Evolutionary conservation across 2,888 invertebrate genomes (phyloP).

Genomic region (Sicus ferrugineus): DNA sequence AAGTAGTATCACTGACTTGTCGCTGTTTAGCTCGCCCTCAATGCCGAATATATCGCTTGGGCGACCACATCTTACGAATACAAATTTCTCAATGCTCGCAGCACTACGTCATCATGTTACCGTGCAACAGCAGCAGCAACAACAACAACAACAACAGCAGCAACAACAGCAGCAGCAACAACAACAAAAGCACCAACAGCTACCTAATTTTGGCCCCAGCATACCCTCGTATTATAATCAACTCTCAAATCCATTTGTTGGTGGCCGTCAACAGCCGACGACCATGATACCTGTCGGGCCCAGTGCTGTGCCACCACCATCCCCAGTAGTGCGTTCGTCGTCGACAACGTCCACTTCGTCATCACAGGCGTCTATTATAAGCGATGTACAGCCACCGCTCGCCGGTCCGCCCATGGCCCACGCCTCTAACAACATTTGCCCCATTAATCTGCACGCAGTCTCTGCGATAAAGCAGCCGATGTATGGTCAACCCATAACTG

Average conservation of each 20-base stretch:
- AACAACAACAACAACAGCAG: slow-evolving; percentile 38
- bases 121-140: slow-evolving; percentile 39
- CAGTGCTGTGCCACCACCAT: slow-evolving; percentile 42
- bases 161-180: slow-evolving; percentile 40
- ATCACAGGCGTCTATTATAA: slow-evolving; percentile 58
- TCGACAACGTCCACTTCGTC: slow-evolving; percentile 61
- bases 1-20: slow-evolving; percentile 76
- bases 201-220: slow-evolving; percentile 41
- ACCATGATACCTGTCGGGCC: slow-evolving; percentile 35
- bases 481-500: slow-evolving; percentile 68
- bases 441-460: slow-evolving; percentile 41
- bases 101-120: slow-evolving; percentile 58
- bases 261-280: slow-evolving; percentile 52
- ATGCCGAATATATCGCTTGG: slow-evolving; percentile 97
- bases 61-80: slow-evolving; percentile 71
- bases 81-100: slow-evolving; percentile 58
- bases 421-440: slow-evolving; percentile 41
- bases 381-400: slow-evolving; percentile 49
- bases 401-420: slow-evolving; percentile 59
- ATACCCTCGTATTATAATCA: slow-evolving; percentile 60
- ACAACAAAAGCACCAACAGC: slow-evolving; percentile 39
- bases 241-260: slow-evolving; percentile 52
- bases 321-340: slow-evolving; percentile 69
- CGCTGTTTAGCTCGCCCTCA: slow-evolving; percentile 92
- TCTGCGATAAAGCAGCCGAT: slow-evolving; percentile 44